Evolutionary conservation across 1,140 invertebrate species (phyloP), one percentile per base, ranked within the genome.

Genomic region (Mylabris phalerata): DNA sequence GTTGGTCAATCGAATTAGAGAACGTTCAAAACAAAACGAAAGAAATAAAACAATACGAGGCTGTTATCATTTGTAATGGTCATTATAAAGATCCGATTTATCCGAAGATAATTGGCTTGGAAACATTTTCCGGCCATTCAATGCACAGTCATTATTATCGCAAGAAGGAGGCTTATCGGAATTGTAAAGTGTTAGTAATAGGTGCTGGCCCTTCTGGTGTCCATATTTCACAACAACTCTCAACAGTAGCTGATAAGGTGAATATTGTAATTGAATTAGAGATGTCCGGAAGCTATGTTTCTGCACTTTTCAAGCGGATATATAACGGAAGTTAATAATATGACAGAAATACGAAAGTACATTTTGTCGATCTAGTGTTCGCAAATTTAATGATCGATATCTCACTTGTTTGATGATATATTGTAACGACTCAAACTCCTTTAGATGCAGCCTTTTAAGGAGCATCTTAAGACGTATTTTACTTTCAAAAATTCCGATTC

Each of bases 131-230:
- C 51, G 86, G 85, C 10, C 52, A 66, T 27, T 50, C 59, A 42
- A 64, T 84, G 10, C 89, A 91, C 63, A 88, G 85, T 65, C 84
- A 87, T 64, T 70, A 80, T 54, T 92, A 89, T 65, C 75, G 87
- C 63, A 73, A 69, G 39, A 78, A 84, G 0, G 77, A 83, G 45
- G 40, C 59, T 27, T 88, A 79, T 70, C 60, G 63, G 19, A 76
- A 69, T 6, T 79, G 84, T 70, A 79, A 50, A 44, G 83, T 90
- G 1, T 71, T 87, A 9, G 69, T 89, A 57, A 70, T 90, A 48
- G 89, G 89, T 26, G 82, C 79, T 42, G 80, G 80, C 24, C 74
- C 82, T 42, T 90, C 87, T 2, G 88, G 85, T 3, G 71, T 81
- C 42, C 88, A 91, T 67, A 86, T 90, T 50, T 76, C 77, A 3